A percentile compares a stretch with the other conserved stretches of the same genome.
phyloP scores from a whole-genome alignment of 2,797 vertebrate species.

The Tadarida brasiliensis region DNA sequence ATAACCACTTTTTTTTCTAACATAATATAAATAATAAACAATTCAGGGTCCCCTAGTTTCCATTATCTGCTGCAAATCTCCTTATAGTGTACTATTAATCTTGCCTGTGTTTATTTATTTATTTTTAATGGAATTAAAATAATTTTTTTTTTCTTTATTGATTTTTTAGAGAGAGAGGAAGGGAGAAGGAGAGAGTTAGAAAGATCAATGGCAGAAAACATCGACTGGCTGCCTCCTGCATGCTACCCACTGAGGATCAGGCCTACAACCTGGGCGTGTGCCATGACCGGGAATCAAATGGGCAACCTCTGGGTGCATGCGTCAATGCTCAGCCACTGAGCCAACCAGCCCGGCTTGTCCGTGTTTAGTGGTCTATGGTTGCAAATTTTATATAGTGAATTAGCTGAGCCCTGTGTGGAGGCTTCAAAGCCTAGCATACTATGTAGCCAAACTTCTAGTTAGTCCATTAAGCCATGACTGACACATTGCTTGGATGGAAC shows the following conservation, averaged over 20 bases:
- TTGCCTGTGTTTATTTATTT: neutral
- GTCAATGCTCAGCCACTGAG: too few relatives aligned
- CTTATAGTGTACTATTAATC: neutral
- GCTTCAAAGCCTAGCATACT: neutral
- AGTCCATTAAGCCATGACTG: neutral
- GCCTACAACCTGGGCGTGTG: too few relatives aligned
- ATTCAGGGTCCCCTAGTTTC: neutral
- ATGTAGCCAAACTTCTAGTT: neutral
- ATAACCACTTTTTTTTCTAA: neutral
- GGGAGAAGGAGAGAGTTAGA: too few relatives aligned
- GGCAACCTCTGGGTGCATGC: too few relatives aligned
- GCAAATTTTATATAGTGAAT: neutral
- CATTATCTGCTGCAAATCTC: neutral
- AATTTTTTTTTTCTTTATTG: too few relatives aligned
- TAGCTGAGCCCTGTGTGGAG: neutral
- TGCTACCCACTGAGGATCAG: too few relatives aligned
- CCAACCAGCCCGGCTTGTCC: too few relatives aligned
- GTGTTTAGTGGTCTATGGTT: neutral
- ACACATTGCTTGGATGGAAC: neutral
- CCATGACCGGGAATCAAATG: too few relatives aligned
- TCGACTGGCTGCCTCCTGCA: too few relatives aligned
- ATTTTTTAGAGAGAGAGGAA: too few relatives aligned
- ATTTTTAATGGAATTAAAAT: too few relatives aligned
- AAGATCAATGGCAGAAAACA: too few relatives aligned
- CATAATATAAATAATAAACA: neutral